Conservation (phyloP, 1,140 invertebrate species). For the Aphaenogaster rudis region DNA sequence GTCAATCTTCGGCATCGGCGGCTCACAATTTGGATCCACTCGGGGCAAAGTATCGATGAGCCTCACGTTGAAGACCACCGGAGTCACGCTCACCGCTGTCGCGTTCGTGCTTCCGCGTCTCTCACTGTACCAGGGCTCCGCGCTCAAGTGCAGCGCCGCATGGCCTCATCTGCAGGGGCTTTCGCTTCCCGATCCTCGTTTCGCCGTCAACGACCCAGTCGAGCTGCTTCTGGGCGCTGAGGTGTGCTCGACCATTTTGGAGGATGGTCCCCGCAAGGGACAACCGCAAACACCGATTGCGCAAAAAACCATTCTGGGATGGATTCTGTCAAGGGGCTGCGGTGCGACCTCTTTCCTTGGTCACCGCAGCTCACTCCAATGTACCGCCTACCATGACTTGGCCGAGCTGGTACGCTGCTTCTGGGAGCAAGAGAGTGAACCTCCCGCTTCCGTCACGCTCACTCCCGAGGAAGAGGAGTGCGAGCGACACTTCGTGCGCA, state of each 20-base stretch:
- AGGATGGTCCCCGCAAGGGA: too few relatives aligned
- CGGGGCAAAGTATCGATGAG: too few relatives aligned
- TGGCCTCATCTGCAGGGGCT: neutral
- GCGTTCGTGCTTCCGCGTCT: neutral
- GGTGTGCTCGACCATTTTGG: too few relatives aligned
- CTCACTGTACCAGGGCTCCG: neutral
- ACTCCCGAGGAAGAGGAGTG: neutral
- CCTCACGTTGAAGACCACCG: too few relatives aligned
- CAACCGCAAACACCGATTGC: neutral
- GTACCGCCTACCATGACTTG: neutral
- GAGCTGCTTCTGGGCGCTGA: too few relatives aligned
- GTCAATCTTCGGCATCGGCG: too few relatives aligned
- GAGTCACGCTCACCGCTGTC: neutral
- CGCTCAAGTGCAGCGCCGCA: neutral
- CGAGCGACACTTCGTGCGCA: neutral
- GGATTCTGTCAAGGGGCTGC: neutral
- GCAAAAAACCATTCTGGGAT: neutral
- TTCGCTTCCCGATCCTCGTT: neutral
- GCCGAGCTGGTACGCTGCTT: too few relatives aligned
- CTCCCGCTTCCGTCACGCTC: neutral
- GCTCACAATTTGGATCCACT: too few relatives aligned
- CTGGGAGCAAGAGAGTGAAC: too few relatives aligned
- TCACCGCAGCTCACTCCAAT: neutral
- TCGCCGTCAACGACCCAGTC: too few relatives aligned
- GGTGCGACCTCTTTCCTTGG: neutral